Percentiles rank a stretch among this genome's conserved stretches.
phyloP scores from a whole-genome alignment of 2,797 vertebrate species.

The Rhincodon typus region DNA sequence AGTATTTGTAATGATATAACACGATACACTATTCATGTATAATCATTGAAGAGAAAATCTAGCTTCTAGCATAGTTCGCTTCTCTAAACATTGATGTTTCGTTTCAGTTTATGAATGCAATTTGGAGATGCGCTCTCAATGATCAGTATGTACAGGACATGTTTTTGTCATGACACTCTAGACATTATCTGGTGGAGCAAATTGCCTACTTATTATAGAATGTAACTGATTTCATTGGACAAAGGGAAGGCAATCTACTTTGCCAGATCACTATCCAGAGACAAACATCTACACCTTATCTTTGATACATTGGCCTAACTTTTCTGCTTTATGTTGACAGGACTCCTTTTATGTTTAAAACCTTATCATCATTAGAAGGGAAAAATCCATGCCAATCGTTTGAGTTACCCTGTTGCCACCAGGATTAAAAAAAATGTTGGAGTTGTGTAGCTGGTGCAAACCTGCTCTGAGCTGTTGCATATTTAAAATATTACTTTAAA shows the following conservation, averaged over 20 bases:
- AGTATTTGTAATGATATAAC: background rate
- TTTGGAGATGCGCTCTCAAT: background rate
- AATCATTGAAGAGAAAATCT: background rate
- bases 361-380: background rate
- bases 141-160: background rate
- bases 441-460: background rate
- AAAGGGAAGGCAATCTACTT: background rate
- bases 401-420: background rate
- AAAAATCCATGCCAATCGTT: background rate
- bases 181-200: background rate
- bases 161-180: background rate
- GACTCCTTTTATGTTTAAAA: background rate
- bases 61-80: background rate
- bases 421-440: background rate
- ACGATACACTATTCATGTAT: background rate
- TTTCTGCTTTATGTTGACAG: background rate
- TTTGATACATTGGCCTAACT: background rate
- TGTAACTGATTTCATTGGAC: background rate
- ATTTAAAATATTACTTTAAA: background rate
- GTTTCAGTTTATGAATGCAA: background rate
- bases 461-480: background rate
- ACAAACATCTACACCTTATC: background rate
- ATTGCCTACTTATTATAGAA: background rate
- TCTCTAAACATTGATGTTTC: background rate
- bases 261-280: background rate